A percentile compares a stretch with the other conserved stretches of the same genome.
Evolutionary conservation across 2,888 invertebrate species (phyloP).

Genomic region (Tortrix viridana): DNA sequence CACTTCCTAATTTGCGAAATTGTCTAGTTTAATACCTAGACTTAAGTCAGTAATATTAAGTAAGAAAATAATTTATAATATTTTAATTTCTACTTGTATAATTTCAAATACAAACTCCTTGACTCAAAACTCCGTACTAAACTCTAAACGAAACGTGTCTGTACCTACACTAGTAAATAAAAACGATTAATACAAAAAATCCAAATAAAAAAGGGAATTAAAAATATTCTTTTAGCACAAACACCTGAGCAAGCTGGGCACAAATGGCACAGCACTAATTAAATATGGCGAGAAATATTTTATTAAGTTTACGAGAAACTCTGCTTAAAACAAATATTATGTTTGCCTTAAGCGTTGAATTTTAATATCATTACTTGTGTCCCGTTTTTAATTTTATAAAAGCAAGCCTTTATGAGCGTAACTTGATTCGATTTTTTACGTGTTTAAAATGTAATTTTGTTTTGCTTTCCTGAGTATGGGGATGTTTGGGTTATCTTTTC

Average conservation of each 20-base stretch:
- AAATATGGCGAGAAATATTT: slow-evolving; percentile 82
- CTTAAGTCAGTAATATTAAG: too few species aligned
- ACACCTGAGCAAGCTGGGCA: slow-evolving; percentile 66
- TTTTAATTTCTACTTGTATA: too few species aligned
- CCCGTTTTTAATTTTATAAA: slow-evolving; percentile 80
- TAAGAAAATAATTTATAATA: too few species aligned
- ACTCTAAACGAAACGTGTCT: not conserved
- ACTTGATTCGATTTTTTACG: slow-evolving; percentile 35
- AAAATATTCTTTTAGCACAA: slow-evolving; percentile 36
- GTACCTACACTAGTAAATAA: slow-evolving; percentile 2
- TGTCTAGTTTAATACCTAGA: not conserved
- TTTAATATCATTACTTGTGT: slow-evolving; percentile 80
- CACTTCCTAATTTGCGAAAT: not conserved
- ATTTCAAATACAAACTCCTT: too few species aligned
- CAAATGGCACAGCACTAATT: slow-evolving; percentile 79
- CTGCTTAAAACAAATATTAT: slow-evolving; percentile 79
- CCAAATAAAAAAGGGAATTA: slow-evolving; percentile 43
- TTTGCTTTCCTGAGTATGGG: slow-evolving; percentile 3
- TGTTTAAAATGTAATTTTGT: slow-evolving; percentile 32
- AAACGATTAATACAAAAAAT: slow-evolving; percentile 16
- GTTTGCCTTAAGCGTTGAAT: slow-evolving; percentile 75
- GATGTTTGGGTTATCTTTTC: slow-evolving; percentile 15
- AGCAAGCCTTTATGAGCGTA: slow-evolving; percentile 56
- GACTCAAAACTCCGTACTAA: not conserved
- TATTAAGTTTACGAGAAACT: slow-evolving; percentile 80